Percentiles rank a stretch among this genome's conserved stretches.
phyloP scores from a whole-genome alignment of 2,797 vertebrate genomes.

The Enteromius afrohamiltoni region DNA sequence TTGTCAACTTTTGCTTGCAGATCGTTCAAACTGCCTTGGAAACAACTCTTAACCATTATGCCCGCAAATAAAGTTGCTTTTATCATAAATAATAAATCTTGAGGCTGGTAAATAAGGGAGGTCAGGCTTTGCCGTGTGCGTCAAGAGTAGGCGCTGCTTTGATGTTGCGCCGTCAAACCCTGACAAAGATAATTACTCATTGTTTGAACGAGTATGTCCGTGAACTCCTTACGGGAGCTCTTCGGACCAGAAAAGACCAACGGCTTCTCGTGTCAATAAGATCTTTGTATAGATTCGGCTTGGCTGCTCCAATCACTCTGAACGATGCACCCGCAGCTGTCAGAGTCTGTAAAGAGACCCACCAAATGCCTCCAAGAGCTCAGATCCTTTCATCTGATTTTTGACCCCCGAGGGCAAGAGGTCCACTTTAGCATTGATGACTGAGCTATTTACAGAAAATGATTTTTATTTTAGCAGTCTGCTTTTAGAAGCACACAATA shows the following conservation, averaged over 20 bases:
- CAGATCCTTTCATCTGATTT: constrained; percentile 47
- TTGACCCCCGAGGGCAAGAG: constrained; percentile 38
- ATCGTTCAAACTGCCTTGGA: constrained; percentile 28
- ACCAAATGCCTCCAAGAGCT: constrained; percentile 49
- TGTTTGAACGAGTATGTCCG: constrained; percentile 10
- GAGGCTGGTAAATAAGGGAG: constrained; percentile 54
- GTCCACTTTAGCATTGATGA: constrained; percentile 37
- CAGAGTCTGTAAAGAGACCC: constrained; percentile 58
- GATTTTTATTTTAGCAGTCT: not conserved
- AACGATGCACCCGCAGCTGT: constrained; percentile 56
- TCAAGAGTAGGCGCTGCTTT: constrained; percentile 30
- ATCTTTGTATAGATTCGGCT: constrained; percentile 51
- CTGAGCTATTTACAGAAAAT: constrained; percentile 39
- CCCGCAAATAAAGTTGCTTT: constrained; percentile 41
- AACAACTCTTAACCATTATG: constrained; percentile 42
- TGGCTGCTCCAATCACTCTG: constrained; percentile 32
- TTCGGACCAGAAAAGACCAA: constrained; percentile 17
- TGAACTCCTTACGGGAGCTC: constrained; percentile 5
- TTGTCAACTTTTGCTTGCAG: constrained; percentile 46
- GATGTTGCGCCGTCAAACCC: constrained; percentile 17
- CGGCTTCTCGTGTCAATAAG: constrained; percentile 46
- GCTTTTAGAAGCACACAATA: not conserved
- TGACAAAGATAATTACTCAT: constrained; percentile 7
- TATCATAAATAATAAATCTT: constrained; percentile 52
- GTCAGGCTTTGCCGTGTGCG: constrained; percentile 39